phyloP scores from a whole-genome alignment of 2,888 invertebrate species.

The Xestia c-nigrum region DNA sequence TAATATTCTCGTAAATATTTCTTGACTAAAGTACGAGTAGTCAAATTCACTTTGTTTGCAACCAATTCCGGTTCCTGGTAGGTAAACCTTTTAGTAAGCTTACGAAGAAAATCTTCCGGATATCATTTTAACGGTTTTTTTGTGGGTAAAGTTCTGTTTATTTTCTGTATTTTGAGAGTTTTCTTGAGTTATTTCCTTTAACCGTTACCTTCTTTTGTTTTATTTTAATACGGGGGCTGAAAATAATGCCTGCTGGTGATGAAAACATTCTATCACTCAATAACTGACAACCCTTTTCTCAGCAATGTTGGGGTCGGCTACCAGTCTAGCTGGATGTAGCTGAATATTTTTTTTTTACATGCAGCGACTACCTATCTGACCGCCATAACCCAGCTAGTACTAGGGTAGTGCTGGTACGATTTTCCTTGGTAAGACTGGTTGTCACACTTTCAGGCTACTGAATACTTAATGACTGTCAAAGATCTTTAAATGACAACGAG shows the following conservation, averaged over 20 bases:
- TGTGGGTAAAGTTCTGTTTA: slow-evolving; percentile 10
- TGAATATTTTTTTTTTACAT: too few species aligned
- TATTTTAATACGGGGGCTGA: not conserved
- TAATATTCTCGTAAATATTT: not conserved
- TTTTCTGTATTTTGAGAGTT: slow-evolving; percentile 10
- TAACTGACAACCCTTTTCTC: not conserved
- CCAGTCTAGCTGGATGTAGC: too few species aligned
- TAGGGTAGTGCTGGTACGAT: too few species aligned
- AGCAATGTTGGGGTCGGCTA: not conserved
- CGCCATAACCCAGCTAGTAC: too few species aligned
- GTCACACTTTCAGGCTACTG: too few species aligned
- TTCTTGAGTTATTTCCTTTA: not conserved
- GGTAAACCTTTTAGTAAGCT: slow-evolving; percentile 14
- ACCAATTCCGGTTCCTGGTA: not conserved
- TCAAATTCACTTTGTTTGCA: slow-evolving; percentile 1
- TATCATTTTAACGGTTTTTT: slow-evolving; percentile 9
- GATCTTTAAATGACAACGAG: too few species aligned
- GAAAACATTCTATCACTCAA: not conserved
- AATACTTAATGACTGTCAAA: too few species aligned
- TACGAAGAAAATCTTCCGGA: not conserved
- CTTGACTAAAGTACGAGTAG: not conserved
- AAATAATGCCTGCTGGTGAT: not conserved
- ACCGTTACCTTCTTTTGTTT: not conserved
- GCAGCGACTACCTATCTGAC: too few species aligned
- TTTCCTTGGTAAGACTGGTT: too few species aligned